These are phyloP conservation scores for Eristalis intricaria DNA, from an alignment of 2,888 invertebrate species.

Conservation along the genomic window DNA sequence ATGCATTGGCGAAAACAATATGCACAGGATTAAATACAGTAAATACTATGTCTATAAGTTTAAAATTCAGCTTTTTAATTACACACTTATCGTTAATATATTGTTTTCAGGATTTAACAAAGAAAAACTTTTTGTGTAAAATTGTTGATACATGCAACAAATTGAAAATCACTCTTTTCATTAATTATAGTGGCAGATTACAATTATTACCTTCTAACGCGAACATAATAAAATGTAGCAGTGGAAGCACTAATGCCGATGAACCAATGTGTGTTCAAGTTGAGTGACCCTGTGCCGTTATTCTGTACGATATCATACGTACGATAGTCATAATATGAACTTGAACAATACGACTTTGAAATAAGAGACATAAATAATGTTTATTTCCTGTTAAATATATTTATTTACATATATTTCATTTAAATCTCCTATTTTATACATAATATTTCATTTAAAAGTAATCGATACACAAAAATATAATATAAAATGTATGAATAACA, in stretches of 20 bases:
- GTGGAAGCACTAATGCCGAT: background rate
- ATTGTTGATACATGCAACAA: slow-evolving; percentile 50
- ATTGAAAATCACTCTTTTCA: slow-evolving; percentile 33
- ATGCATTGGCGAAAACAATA: slow-evolving; percentile 18
- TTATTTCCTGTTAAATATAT: slow-evolving; percentile 70
- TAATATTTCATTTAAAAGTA: slow-evolving; percentile 52
- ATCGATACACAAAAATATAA: slow-evolving; percentile 62
- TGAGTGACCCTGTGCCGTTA: background rate
- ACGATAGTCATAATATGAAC: too few relatives aligned
- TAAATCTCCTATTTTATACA: slow-evolving; percentile 68
- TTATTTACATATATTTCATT: slow-evolving; percentile 68
- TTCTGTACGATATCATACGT: background rate
- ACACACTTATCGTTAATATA: background rate
- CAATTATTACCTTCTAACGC: slow-evolving; percentile 23
- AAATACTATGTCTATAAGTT: background rate
- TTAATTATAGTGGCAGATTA: slow-evolving; percentile 27
- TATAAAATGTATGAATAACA: slow-evolving; percentile 70
- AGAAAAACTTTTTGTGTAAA: slow-evolving; percentile 38
- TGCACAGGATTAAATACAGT: slow-evolving; percentile 2
- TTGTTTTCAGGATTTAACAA: slow-evolving; percentile 22
- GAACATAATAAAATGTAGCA: slow-evolving; percentile 24
- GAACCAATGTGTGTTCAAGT: slow-evolving; percentile 8
- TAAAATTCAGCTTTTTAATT: background rate
- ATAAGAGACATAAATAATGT: background rate
- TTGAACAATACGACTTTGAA: background rate